A percentile compares a stretch with the other conserved stretches of the same genome.
Conservation (phyloP, 1,140 invertebrate genomes). For the Zaprionus kolodkinae region DNA sequence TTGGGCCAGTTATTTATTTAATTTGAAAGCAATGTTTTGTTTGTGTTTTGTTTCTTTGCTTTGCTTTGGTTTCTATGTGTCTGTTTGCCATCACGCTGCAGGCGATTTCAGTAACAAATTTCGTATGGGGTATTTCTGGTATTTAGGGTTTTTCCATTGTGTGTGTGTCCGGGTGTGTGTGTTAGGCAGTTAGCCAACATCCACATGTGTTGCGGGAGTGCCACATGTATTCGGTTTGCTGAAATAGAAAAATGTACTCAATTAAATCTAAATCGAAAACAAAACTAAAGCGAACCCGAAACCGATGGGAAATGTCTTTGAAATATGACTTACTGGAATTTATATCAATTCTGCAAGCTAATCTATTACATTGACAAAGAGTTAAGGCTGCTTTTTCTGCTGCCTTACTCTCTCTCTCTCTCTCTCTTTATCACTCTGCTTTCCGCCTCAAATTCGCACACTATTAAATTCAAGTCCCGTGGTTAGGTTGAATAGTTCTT, state of each 20-base stretch:
- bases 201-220: conserved; percentile 11
- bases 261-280: neutral
- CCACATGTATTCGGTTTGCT: neutral
- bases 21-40: conserved; percentile 68
- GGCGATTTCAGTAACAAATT: conserved; percentile 45
- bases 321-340: neutral
- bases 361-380: neutral
- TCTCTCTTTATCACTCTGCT: neutral
- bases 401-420: neutral
- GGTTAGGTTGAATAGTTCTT: conserved; percentile 68
- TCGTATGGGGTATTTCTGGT: conserved; percentile 36
- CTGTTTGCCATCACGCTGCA: conserved; percentile 35
- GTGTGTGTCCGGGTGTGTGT: conserved; percentile 7
- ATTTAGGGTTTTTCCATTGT: neutral
- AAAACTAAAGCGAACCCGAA: neutral
- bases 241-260: neutral
- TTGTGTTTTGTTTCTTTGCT: conserved; percentile 39
- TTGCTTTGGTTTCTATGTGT: conserved; percentile 27
- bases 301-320: neutral
- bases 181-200: conserved; percentile 15
- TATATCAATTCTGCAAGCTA: neutral
- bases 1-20: conserved; percentile 65
- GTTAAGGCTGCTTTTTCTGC: neutral
- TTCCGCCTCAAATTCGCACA: conserved; percentile 18
- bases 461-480: conserved; percentile 33